phyloP scores from a whole-genome alignment of 2,888 invertebrate genomes.

The Rotaria macrura region DNA sequence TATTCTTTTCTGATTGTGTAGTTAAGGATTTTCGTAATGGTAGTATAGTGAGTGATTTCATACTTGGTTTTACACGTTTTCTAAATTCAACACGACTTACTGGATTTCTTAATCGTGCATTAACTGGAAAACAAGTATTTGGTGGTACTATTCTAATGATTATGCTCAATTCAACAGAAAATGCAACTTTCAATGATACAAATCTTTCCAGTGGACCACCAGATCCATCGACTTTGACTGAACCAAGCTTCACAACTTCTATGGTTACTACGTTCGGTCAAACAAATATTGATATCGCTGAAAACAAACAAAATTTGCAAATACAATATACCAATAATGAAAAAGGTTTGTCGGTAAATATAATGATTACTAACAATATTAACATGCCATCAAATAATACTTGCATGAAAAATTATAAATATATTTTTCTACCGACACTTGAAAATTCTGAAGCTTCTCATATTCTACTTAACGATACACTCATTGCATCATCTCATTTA shows the following conservation, averaged over 20 bases:
- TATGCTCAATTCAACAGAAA: background rate
- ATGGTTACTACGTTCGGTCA: no score
- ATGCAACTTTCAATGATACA: background rate
- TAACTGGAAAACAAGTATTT: background rate
- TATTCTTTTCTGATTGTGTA: background rate
- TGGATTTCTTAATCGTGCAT: background rate
- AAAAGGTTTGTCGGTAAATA: background rate
- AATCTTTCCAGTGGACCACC: background rate
- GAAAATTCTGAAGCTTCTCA: no score
- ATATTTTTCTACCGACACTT: no score
- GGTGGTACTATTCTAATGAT: background rate
- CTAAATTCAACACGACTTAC: background rate
- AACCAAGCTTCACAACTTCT: no score
- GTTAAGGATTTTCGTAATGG: background rate
- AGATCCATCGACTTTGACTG: no score
- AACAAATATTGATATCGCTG: no score
- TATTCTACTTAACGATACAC: no score
- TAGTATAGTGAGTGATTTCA: background rate
- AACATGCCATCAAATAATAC: no score
- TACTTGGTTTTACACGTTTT: conserved; percentile 17
- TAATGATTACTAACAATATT: no score
- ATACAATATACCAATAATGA: background rate
- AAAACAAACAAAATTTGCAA: background rate
- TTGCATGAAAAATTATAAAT: no score
- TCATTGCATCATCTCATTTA: no score